Base-by-base conservation (phyloP, 2,888 invertebrate genomes). In the Cerastoderma edule region DNA sequence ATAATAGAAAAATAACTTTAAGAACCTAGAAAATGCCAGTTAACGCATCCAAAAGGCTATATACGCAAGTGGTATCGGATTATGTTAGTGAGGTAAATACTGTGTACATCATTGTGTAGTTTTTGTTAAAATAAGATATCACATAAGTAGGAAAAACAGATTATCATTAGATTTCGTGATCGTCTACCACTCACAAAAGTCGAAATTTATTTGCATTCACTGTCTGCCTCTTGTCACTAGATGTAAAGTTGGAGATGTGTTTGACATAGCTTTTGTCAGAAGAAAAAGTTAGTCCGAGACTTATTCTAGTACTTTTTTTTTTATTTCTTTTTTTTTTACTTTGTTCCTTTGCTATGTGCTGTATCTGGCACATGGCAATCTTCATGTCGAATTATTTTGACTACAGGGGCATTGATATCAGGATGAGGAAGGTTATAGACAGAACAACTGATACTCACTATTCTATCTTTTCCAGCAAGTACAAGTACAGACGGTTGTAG, bases 401-500 rank as follows among this genome's bases (percentile, higher is more conserved):
- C 54, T 27, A 53, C 13, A 27, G 8, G 22, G 6, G 10, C 8
- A 24, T 10, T 32, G 13, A 8, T 57, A 19, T 30, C 28, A 6
- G n/a, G n/a, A n/a, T n/a, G n/a, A n/a, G n/a, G n/a, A n/a, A 6
- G 16, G 60, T 57, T 57, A 27, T 27, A 57, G 8, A 28, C n/a
- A 27, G 16, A 19, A 8, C 22, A 33, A 13, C 6, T 33, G 8
- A 30, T 33, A 33, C n/a, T 28, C 16, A 19, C 28, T 57, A 8
- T 57, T 69, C 56, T 72, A 57, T 66, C 46, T 22, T 35, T 70
- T 76, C 24, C 82, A 90, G 87, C 88, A 89, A 6, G 84, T 90
- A 13, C 90, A 88, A 67, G 88, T 89, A 22, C 85, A 86, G 28
- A 86, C 90, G 35, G 88, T 92, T 22, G 87, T 99, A 75, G 96